Percentiles rank a stretch among this genome's conserved stretches.
phyloP scores from a whole-genome alignment of 2,888 invertebrate species.

The Ephialtes manifestator region DNA sequence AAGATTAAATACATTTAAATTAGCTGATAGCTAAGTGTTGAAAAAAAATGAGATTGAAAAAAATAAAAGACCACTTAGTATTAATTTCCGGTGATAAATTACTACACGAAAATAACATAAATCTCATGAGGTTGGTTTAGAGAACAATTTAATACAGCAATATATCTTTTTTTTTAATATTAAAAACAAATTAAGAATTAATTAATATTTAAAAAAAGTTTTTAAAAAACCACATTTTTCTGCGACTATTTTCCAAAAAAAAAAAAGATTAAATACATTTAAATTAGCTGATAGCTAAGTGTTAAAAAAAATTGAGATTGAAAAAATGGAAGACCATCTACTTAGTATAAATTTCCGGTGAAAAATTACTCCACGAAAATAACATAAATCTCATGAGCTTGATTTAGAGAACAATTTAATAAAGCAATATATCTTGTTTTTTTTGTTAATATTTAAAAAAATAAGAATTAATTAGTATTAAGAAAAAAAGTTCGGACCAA shows the following conservation, averaged over 20 bases:
- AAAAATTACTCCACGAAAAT: background rate
- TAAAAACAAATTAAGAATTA: no score
- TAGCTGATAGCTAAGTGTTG: background rate
- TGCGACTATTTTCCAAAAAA: no score
- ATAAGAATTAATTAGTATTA: no score
- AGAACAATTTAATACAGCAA: background rate
- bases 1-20: background rate
- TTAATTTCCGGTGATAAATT: background rate
- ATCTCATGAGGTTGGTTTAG: background rate
- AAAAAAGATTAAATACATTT: no score
- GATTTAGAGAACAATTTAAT: background rate
- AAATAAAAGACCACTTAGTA: background rate
- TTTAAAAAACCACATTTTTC: no score
- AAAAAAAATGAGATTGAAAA: background rate
- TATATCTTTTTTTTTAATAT: slow-evolving; percentile 15
- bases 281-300: background rate
- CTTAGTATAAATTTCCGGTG: background rate
- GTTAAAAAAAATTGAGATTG: background rate
- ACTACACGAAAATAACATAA: background rate
- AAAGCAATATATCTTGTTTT: background rate
- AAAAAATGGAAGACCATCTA: background rate
- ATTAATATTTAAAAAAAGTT: no score
- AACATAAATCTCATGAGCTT: background rate
- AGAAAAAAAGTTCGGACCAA: no score
- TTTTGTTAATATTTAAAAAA: no score